A percentile compares a stretch with the other conserved stretches of the same genome.
phyloP scores from a whole-genome alignment of 2,113 vertebrate species.

The Myodes glareolus region DNA sequence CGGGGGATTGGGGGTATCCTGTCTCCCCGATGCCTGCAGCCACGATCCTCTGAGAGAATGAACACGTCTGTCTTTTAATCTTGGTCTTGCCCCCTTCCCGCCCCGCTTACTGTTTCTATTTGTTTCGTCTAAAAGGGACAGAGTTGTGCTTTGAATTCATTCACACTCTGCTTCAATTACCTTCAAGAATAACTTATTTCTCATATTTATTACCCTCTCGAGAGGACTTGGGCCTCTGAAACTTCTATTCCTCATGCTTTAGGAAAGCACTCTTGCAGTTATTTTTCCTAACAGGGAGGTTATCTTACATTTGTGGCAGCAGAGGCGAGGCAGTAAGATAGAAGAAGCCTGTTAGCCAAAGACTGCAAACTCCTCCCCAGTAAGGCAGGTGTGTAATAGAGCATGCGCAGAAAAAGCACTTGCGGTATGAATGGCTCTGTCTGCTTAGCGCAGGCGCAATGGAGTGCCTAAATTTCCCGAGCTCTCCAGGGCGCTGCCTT shows the following conservation, averaged over 20 bases:
- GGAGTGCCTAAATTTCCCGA: neutral
- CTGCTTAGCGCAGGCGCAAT: neutral
- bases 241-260: slow-evolving; percentile 34
- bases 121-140: neutral
- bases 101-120: slow-evolving; percentile 17
- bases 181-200: neutral
- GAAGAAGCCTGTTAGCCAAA: neutral
- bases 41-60: slow-evolving; percentile 43
- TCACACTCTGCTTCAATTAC: neutral
- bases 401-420: neutral
- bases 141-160: neutral
- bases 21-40: neutral
- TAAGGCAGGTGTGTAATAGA: neutral
- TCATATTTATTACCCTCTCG: slow-evolving; percentile 12
- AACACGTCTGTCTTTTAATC: slow-evolving; percentile 1
- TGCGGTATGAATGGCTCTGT: too few species aligned
- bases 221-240: slow-evolving; percentile 29
- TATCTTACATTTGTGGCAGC: neutral
- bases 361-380: neutral
- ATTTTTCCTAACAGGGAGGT: slow-evolving; percentile 21
- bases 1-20: neutral
- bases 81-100: neutral
- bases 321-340: neutral
- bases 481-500: neutral
- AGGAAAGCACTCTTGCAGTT: slow-evolving; percentile 26